A percentile compares a stretch with the other conserved stretches of the same genome.
These are phyloP conservation scores for Himantopus leucocephalus DNA, from an alignment of 2,113 vertebrate species.

Conservation along the genomic window DNA sequence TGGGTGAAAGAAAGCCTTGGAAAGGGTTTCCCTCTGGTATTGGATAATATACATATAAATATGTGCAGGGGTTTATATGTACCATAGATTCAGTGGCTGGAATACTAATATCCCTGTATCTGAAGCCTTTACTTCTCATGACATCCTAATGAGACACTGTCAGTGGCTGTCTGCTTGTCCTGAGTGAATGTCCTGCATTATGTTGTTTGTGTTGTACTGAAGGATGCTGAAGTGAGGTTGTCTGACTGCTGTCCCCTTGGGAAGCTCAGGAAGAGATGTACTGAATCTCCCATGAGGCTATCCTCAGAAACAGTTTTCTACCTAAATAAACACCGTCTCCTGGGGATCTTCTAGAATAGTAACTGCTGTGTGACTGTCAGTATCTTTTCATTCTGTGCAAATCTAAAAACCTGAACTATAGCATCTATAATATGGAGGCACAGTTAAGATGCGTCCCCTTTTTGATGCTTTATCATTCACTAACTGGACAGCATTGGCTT, in stretches of 20 bases:
- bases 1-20: background rate
- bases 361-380: background rate
- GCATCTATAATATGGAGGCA: background rate
- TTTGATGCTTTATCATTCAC: background rate
- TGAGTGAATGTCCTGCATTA: conserved; percentile 14
- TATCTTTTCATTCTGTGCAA: background rate
- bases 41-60: background rate
- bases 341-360: background rate
- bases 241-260: conserved; percentile 35
- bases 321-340: background rate
- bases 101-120: background rate
- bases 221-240: conserved; percentile 9
- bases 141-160: conserved; percentile 28
- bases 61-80: background rate
- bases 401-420: background rate
- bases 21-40: background rate
- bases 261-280: conserved; percentile 13
- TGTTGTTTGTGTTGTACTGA: conserved; percentile 44
- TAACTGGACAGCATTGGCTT: background rate
- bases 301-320: conserved; percentile 8
- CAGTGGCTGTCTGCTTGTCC: conserved; percentile 5
- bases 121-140: background rate
- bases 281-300: background rate
- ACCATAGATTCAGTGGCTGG: background rate
- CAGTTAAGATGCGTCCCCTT: background rate